A percentile compares a stretch with the other conserved stretches of the same genome.
Conservation (phyloP, 1,140 invertebrate genomes). For the Drosophila nigromelanica region DNA sequence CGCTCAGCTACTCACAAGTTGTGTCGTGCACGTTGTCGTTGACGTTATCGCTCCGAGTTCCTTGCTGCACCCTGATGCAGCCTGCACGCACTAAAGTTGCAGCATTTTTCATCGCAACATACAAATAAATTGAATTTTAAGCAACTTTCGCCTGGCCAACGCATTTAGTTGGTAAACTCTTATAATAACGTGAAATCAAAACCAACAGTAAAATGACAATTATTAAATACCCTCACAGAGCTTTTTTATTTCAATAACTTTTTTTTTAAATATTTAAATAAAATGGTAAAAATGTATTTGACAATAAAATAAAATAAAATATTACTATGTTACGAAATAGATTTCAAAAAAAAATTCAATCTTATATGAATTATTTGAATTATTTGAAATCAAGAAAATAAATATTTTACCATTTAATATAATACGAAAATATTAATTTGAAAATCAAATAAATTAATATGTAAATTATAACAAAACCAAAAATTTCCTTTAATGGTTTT, state of each 20-base stretch:
- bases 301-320: too few species aligned
- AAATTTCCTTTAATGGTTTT: too few species aligned
- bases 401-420: too few species aligned
- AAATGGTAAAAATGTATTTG: neutral
- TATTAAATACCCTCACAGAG: conserved; percentile 1
- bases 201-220: neutral
- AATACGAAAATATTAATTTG: neutral
- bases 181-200: conserved; percentile 45
- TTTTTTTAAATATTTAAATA: neutral
- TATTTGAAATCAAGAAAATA: too few species aligned
- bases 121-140: conserved; percentile 81
- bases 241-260: neutral
- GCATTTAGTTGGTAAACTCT: conserved; percentile 65
- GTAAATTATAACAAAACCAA: neutral
- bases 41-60: conserved; percentile 24
- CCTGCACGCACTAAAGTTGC: conserved; percentile 67
- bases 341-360: too few species aligned
- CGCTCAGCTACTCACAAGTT: conserved; percentile 5
- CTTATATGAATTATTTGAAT: too few species aligned
- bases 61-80: neutral
- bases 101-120: conserved; percentile 69
- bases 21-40: conserved; percentile 24
- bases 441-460: neutral
- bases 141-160: conserved; percentile 61
- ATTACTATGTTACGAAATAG: too few species aligned